Base-by-base conservation (phyloP, 1,140 invertebrate genomes). In the Gonioctena quinquepunctata region DNA sequence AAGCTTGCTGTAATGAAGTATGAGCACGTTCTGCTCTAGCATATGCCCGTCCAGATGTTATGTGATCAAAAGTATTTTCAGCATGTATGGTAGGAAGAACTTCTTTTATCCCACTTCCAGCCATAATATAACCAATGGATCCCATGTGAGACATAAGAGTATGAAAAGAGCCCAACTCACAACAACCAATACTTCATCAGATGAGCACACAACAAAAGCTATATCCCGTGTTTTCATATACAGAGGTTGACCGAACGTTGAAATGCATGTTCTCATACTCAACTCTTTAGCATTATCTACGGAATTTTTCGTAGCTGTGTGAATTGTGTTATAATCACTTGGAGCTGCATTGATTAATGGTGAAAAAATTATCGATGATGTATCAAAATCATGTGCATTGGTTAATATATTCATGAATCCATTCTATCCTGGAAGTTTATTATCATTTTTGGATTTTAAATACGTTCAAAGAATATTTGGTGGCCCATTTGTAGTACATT, bases 61-160 rank as follows among this genome's bases (percentile, higher is more conserved):
- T 78, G 21, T 78, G 62, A 42, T 69, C 64, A 62, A 77, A 66
- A 49, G 70, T 62, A 42, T 76, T 69, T 33, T 33, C 13, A 50
- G 77, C 74, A 70, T 72, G 77, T 54, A 79, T 65, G 26, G 33
- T 61, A 27, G 18, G 62, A 8, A 77, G 49, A 42, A 23, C 65
- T 68, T 78, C 65, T 42, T 75, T 75, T 18, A 78, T 56, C 8
- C 75, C 69, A 70, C 72, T 76, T n/a, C n/a, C n/a, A n/a, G n/a
- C n/a, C n/a, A n/a, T n/a, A n/a, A n/a, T n/a, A n/a, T n/a, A n/a
- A n/a, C n/a, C n/a, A n/a, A 77, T 71, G 11, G 23, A 50, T 25
- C 75, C 75, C 50, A 77, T 57, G 26, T 68, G 73, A 5, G 71
- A 75, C 75, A 73, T 73, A 6, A 75, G 22, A 25, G 60, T 60